Conservation (phyloP, 1,140 invertebrate genomes). For the Caenorhabditis latens region DNA sequence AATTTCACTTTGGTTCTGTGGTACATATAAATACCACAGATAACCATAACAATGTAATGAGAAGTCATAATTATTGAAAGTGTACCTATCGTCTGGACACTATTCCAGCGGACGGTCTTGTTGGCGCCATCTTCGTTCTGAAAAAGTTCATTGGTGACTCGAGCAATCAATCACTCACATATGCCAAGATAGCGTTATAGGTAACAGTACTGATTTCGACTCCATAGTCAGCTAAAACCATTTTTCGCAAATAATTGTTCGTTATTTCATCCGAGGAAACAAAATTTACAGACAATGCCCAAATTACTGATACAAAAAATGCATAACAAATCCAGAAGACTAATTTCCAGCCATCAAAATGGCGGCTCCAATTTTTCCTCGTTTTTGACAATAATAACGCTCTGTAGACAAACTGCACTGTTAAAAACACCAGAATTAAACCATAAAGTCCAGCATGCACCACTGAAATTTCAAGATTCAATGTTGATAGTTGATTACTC, state of each 20-base stretch:
- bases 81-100: background rate
- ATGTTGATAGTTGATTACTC: no score
- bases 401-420: conserved; percentile 4
- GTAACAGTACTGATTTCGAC: background rate
- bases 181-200: background rate
- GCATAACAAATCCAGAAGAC: background rate
- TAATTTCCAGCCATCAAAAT: background rate
- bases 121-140: background rate
- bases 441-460: background rate
- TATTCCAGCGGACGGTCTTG: background rate
- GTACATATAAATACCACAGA: background rate
- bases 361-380: background rate
- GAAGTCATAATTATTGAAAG: background rate
- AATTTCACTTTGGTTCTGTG: background rate
- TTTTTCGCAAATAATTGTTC: background rate
- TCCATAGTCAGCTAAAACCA: background rate
- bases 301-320: background rate
- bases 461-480: no score
- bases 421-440: background rate
- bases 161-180: background rate
- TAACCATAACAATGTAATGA: background rate
- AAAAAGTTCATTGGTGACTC: background rate
- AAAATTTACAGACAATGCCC: background rate
- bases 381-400: background rate
- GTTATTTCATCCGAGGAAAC: background rate